phyloP scores from a whole-genome alignment of 1,140 invertebrate genomes.

The Sarcophaga peregrina region DNA sequence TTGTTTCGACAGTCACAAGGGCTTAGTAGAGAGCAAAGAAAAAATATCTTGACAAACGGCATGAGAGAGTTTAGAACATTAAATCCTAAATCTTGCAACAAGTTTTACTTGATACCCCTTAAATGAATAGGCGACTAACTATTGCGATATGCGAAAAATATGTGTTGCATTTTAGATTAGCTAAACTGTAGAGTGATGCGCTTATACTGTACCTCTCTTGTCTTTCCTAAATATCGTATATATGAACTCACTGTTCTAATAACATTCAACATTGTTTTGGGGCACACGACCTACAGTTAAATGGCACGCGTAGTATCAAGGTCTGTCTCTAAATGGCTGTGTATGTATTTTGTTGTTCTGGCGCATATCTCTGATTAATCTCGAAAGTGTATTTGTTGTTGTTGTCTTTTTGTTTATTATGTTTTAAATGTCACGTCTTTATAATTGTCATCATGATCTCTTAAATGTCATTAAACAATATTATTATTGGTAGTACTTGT shows the following conservation, averaged over 20 bases:
- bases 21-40: neutral
- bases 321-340: neutral
- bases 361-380: neutral
- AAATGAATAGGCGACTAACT: neutral
- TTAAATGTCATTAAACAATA: conserved; percentile 41
- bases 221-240: neutral
- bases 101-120: neutral
- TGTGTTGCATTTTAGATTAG: conserved; percentile 32
- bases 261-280: neutral
- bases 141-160: neutral
- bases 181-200: conserved; percentile 24
- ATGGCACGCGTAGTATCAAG: conserved; percentile 25
- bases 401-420: neutral
- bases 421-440: conserved; percentile 36
- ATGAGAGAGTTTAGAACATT: neutral
- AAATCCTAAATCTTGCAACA: conserved; percentile 1
- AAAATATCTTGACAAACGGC: neutral
- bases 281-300: conserved; percentile 32
- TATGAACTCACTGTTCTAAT: neutral
- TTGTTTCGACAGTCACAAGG: neutral
- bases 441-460: conserved; percentile 40
- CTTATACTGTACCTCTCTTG: neutral
- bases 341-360: neutral
- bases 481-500: conserved; percentile 29
- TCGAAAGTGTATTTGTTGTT: neutral